These are phyloP conservation scores for Netelia melanura DNA, from an alignment of 2,888 invertebrate species.

Conservation along the genomic window DNA sequence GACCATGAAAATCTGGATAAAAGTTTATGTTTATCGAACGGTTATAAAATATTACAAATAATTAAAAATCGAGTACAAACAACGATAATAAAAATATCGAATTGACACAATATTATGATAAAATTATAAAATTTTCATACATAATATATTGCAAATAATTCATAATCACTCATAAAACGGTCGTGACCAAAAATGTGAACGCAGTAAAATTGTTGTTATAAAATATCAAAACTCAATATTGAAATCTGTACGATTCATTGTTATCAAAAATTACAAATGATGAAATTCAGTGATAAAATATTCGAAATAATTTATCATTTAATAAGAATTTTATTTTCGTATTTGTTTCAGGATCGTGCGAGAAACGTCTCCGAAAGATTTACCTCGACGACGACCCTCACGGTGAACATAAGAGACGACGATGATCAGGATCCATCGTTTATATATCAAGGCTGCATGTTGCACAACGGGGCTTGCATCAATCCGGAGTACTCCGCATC, in stretches of 20 bases:
- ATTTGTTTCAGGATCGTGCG: constrained; percentile 91
- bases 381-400: constrained; percentile 94
- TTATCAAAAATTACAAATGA: neutral
- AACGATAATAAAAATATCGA: too few species aligned
- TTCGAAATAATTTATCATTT: constrained; percentile 21
- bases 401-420: constrained; percentile 94
- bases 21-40: too few species aligned
- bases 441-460: constrained; percentile 94
- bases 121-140: neutral
- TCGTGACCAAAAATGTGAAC: too few species aligned
- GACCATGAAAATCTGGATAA: too few species aligned
- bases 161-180: too few species aligned
- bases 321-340: constrained; percentile 39
- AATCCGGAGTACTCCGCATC: constrained; percentile 94
- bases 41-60: too few species aligned
- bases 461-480: constrained; percentile 93
- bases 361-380: constrained; percentile 91
- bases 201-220: too few species aligned
- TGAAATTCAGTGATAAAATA: neutral
- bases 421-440: constrained; percentile 97
- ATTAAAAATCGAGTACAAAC: too few species aligned
- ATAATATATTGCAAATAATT: neutral
- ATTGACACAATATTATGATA: too few species aligned
- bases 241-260: neutral
- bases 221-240: neutral